Evolutionary conservation across 2,888 invertebrate species (phyloP).

Genomic region (Myopa testacea): DNA sequence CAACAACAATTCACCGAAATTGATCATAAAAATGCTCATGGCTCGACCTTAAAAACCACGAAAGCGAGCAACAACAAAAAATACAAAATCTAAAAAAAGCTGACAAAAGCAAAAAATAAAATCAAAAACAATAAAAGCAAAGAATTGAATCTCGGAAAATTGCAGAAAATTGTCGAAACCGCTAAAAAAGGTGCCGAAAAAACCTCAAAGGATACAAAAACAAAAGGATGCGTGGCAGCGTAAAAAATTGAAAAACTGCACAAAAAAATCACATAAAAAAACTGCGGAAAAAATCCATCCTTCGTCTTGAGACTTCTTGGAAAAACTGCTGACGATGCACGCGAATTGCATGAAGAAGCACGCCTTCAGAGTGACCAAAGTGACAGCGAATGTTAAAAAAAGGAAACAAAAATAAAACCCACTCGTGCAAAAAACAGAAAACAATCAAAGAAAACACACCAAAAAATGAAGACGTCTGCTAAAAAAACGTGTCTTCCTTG

Average conservation of each 20-base stretch:
- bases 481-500: no score
- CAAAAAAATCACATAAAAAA: not conserved
- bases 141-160: not conserved
- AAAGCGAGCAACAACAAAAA: not conserved
- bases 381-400: not conserved
- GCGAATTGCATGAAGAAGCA: constrained; percentile 4
- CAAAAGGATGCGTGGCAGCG: not conserved
- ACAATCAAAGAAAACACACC: no score
- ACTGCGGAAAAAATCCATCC: not conserved
- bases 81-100: not conserved
- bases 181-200: not conserved
- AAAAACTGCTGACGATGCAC: not conserved
- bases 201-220: constrained; percentile 10
- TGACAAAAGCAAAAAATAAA: not conserved
- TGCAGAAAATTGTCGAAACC: not conserved
- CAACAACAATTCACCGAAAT: no score
- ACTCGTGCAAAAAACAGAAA: no score
- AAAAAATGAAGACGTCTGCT: no score
- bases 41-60: not conserved
- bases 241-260: not conserved
- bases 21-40: not conserved
- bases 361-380: not conserved
- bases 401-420: not conserved
- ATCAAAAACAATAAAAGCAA: not conserved
- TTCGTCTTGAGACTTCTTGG: not conserved